Percentiles rank a stretch among this genome's conserved stretches.
Conservation (phyloP, 2,113 vertebrate species). For the Tapirus terrestris region DNA sequence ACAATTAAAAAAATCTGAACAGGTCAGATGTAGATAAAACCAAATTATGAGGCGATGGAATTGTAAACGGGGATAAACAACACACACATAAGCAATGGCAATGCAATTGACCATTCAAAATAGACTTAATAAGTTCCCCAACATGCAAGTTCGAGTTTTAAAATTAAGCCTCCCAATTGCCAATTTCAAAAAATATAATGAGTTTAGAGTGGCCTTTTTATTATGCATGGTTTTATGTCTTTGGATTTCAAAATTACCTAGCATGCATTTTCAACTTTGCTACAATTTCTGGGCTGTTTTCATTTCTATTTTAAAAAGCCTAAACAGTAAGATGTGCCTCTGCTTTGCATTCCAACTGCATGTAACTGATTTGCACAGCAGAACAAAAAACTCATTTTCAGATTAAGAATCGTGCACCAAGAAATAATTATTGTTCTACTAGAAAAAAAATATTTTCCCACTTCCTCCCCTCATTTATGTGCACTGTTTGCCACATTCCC, state of each 20-base stretch:
- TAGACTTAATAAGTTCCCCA: slow-evolving; percentile 78
- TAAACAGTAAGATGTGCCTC: slow-evolving; percentile 83
- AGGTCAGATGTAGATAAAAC: slow-evolving; percentile 81
- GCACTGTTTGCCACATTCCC: slow-evolving; percentile 70
- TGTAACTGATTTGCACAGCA: slow-evolving; percentile 87
- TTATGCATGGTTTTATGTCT: slow-evolving; percentile 85
- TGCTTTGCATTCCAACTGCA: slow-evolving; percentile 88
- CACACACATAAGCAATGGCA: slow-evolving; percentile 25
- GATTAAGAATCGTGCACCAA: slow-evolving; percentile 83
- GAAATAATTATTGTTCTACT: slow-evolving; percentile 87
- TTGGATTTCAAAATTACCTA: slow-evolving; percentile 86
- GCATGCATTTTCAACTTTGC: slow-evolving; percentile 85
- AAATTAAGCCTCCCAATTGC: slow-evolving; percentile 77
- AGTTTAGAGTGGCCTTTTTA: slow-evolving; percentile 82
- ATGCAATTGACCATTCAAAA: slow-evolving; percentile 35
- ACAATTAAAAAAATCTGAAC: slow-evolving; percentile 73
- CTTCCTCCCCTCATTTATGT: slow-evolving; percentile 71
- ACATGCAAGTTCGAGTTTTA: slow-evolving; percentile 80
- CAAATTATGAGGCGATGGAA: slow-evolving; percentile 76
- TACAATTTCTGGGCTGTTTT: slow-evolving; percentile 87
- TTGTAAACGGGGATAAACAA: slow-evolving; percentile 66
- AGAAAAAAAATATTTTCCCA: slow-evolving; percentile 66
- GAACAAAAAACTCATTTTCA: slow-evolving; percentile 88
- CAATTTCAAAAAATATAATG: slow-evolving; percentile 78
- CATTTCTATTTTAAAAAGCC: slow-evolving; percentile 85